Conservation (phyloP, 1,140 invertebrate species). For the Choristoneura fumiferana region DNA sequence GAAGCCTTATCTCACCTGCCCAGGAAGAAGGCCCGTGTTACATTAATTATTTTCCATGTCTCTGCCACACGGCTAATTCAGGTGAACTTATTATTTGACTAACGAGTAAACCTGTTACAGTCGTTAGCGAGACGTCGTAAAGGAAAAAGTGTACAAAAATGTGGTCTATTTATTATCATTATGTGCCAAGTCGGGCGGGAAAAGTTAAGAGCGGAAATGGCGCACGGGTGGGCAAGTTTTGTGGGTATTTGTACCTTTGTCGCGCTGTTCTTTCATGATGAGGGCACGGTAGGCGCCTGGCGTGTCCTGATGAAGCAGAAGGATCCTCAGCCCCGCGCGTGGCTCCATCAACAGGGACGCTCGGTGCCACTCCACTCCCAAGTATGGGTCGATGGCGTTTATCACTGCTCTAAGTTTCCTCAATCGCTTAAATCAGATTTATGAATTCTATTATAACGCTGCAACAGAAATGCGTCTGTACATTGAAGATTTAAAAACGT, state of each 20-base stretch:
- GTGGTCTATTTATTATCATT: conserved; percentile 67
- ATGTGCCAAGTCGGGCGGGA: conserved; percentile 54
- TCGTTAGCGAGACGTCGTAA: conserved; percentile 43
- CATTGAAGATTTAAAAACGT: too few relatives aligned
- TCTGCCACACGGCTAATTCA: too few relatives aligned
- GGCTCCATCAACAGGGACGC: conserved; percentile 52
- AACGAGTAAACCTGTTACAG: conserved; percentile 30
- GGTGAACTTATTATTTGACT: too few relatives aligned
- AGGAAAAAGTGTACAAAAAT: conserved; percentile 46
- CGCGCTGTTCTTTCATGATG: conserved; percentile 40
- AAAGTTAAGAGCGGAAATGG: conserved; percentile 71
- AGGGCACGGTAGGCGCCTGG: conserved; percentile 53
- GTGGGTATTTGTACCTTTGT: conserved; percentile 32
- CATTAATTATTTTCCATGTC: too few relatives aligned
- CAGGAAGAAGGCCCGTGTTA: too few relatives aligned
- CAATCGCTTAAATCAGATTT: conserved; percentile 37
- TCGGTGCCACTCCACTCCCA: conserved; percentile 45
- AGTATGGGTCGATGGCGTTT: conserved; percentile 36
- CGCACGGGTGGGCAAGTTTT: conserved; percentile 24
- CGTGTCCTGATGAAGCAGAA: conserved; percentile 42
- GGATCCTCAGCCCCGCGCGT: conserved; percentile 41
- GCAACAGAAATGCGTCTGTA: too few relatives aligned
- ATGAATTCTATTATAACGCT: too few relatives aligned
- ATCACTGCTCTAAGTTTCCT: conserved; percentile 39
- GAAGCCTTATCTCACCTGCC: too few relatives aligned